Base-by-base conservation (phyloP, 2,113 vertebrate species). In the Taxidea taxus region DNA sequence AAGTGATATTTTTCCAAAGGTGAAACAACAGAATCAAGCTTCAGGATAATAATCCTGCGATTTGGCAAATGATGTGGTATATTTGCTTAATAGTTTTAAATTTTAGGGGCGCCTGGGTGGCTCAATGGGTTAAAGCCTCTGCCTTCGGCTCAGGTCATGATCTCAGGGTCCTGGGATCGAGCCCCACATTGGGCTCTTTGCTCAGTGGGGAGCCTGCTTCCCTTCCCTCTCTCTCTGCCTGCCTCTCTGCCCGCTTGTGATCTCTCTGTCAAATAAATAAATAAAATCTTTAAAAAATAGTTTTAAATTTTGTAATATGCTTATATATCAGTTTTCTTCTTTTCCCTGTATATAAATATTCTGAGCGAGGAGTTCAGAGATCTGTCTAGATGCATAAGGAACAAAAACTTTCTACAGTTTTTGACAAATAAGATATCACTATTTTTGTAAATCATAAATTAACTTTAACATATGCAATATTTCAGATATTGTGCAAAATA, bases 1-100 rank as follows among this genome's bases (percentile, higher is more conserved):
- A 86, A 92, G 42, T 29, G 13, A 60, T 56, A 66, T 34, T 88
- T 96, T 90, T 39, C 12, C 64, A 75, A 91, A 88, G 16, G 21
- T 89, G 80, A n/a, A 86, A 91, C 16, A 89, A 89, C 54, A 93
- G 72, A 91, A 56, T 51, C 4, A 85, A 94, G 82, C 83, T 78
- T 93, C 82, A 89, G 86, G 31, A 72, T 66, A 77, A 93, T 23
- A 47, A 20, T 82, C 10, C 18, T 88, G 23, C 58, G 29, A 56
- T 88, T 94, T 96, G 90, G 25, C 37, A 74, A 88, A 86, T 93
- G 56, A 83, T 49, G 0, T 58, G 18, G 37, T 90, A 9, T 44
- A 91, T 82, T 70, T 88, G 4, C 4, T 60, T 91, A 37, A 87
- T 14, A 87, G 16, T 49, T 68, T 77, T 86, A 27, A 94, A 68